A percentile compares a stretch with the other conserved stretches of the same genome.
Evolutionary conservation across 2,888 invertebrate species (phyloP).

Genomic region (Teleiodes luculella): DNA sequence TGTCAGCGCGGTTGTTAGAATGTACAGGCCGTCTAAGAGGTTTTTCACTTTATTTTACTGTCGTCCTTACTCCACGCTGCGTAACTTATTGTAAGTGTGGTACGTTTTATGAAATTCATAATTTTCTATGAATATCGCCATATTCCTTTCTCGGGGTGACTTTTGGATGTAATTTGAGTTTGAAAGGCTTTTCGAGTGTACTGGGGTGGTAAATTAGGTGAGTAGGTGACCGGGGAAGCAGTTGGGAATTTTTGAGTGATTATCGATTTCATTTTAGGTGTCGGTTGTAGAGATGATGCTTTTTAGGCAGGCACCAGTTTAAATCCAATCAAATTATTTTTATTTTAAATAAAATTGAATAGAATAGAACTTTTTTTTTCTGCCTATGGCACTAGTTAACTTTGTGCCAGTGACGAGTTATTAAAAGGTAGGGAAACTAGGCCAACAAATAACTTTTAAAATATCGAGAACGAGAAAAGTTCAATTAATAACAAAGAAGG

Average conservation of each 20-base stretch:
- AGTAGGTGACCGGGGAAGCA: neutral
- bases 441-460: too few relatives aligned
- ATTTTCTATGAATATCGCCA: neutral
- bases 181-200: neutral
- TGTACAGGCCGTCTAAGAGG: conserved; percentile 37
- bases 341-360: too few relatives aligned
- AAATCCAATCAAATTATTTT: too few relatives aligned
- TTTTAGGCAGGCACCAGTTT: too few relatives aligned
- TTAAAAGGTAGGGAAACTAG: too few relatives aligned
- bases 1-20: neutral
- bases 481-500: too few relatives aligned
- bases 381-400: too few relatives aligned
- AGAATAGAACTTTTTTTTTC: too few relatives aligned
- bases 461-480: too few relatives aligned
- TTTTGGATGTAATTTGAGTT: neutral
- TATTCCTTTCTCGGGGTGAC: neutral
- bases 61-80: neutral
- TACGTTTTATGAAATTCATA: conserved; percentile 9
- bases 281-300: too few relatives aligned
- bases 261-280: neutral
- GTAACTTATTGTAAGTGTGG: conserved; percentile 5
- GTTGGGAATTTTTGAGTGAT: too few relatives aligned
- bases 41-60: conserved; percentile 16
- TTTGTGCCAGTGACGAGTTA: too few relatives aligned
- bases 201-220: neutral